phyloP scores from a whole-genome alignment of 1,140 invertebrate species.

The Temnothorax nylanderi region DNA sequence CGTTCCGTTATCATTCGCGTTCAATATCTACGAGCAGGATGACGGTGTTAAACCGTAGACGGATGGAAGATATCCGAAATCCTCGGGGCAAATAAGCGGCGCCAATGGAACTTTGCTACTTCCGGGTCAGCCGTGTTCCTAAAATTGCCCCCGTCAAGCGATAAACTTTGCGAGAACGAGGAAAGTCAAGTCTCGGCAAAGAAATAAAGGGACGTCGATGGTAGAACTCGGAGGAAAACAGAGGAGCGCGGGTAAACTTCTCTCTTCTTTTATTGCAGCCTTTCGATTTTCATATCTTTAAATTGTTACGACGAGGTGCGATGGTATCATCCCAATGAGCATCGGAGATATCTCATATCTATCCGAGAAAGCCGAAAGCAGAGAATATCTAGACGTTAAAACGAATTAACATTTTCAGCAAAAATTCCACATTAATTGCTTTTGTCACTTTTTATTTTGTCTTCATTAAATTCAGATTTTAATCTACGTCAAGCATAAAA shows the following conservation, averaged over 20 bases:
- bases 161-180: slow-evolving; percentile 55
- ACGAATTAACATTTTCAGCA: background rate
- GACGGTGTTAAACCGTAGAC: slow-evolving; percentile 31
- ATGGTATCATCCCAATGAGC: slow-evolving; percentile 28
- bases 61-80: slow-evolving; percentile 37
- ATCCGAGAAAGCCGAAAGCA: background rate
- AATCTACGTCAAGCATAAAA: background rate
- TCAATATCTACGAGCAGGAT: background rate
- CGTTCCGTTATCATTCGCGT: background rate
- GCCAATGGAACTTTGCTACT: slow-evolving; percentile 52
- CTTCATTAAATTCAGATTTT: background rate
- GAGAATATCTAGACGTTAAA: background rate
- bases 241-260: slow-evolving; percentile 28
- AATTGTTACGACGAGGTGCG: slow-evolving; percentile 35
- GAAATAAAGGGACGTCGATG: slow-evolving; percentile 50
- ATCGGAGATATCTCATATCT: background rate
- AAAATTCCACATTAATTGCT: background rate
- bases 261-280: slow-evolving; percentile 39
- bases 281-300: slow-evolving; percentile 58
- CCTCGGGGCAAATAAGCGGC: slow-evolving; percentile 43
- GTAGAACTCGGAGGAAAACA: background rate
- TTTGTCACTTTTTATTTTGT: background rate
- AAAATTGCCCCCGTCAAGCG: slow-evolving; percentile 55
- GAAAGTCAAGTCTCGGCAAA: slow-evolving; percentile 42
- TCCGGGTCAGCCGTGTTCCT: slow-evolving; percentile 47